These are phyloP conservation scores for Lepidurus apus DNA, from an alignment of 1,140 invertebrate genomes.

Conservation along the genomic window DNA sequence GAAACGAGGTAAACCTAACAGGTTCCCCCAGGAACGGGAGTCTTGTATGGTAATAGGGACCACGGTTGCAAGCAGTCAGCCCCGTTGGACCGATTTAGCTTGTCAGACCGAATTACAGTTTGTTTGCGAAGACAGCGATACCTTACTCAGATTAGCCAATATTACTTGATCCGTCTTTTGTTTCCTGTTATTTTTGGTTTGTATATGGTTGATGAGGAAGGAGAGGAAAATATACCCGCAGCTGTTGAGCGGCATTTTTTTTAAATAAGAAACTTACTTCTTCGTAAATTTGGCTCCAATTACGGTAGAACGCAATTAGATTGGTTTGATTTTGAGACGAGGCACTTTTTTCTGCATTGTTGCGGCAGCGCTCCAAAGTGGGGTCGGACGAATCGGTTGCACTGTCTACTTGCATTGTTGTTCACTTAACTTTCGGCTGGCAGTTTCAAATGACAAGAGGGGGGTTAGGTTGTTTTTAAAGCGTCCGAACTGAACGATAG, in stretches of 20 bases:
- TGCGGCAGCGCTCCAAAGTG: conserved; percentile 9
- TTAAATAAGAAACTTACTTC: conserved; percentile 27
- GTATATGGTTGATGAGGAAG: neutral
- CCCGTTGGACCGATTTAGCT: neutral
- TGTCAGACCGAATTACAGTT: conserved; percentile 1
- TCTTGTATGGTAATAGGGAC: neutral
- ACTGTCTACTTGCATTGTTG: neutral
- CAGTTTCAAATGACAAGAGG: too few species aligned
- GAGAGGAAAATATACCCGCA: neutral
- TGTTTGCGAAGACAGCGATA: conserved; percentile 19
- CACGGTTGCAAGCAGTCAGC: neutral
- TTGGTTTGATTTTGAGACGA: conserved; percentile 23
- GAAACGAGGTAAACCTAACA: neutral
- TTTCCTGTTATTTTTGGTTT: neutral
- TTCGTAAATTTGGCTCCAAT: conserved; percentile 28
- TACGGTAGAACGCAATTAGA: conserved; percentile 25
- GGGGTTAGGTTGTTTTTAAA: too few species aligned
- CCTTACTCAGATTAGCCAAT: neutral
- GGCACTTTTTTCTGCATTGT: conserved; percentile 23
- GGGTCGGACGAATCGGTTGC: neutral
- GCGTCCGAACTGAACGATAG: too few species aligned
- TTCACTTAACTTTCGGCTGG: too few species aligned
- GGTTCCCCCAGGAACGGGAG: neutral
- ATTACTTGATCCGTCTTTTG: neutral
- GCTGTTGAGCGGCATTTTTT: neutral